Conservation (phyloP, 2,888 invertebrate species). For the Graphium colonna region DNA sequence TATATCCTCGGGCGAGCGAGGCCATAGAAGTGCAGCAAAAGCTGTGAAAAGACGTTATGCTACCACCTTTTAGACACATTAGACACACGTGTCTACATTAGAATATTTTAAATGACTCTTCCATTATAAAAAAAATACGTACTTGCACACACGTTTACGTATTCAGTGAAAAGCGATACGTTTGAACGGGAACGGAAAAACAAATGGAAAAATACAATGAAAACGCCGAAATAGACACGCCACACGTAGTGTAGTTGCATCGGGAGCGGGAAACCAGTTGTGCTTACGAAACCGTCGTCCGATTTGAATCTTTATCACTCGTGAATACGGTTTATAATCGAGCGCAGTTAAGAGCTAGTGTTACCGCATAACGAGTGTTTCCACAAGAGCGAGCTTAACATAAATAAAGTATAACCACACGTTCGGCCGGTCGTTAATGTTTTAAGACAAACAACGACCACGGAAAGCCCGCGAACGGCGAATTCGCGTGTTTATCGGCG, state of each 20-base stretch:
- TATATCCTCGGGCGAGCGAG: too few species aligned
- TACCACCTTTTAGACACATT: too few species aligned
- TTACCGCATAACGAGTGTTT: background rate
- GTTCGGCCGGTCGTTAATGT: slow-evolving; percentile 16
- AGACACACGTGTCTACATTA: too few species aligned
- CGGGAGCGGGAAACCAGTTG: background rate
- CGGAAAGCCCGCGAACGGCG: slow-evolving; percentile 29
- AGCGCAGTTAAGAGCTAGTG: background rate
- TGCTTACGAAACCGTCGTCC: background rate
- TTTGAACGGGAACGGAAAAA: background rate
- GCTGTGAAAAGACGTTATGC: too few species aligned
- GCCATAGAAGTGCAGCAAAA: too few species aligned
- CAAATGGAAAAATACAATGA: background rate
- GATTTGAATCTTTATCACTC: background rate
- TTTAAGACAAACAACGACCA: slow-evolving; percentile 10
- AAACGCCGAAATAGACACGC: background rate
- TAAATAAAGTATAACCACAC: slow-evolving; percentile 2
- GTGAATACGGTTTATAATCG: background rate
- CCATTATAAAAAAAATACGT: too few species aligned
- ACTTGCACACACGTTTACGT: too few species aligned
- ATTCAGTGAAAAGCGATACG: too few species aligned
- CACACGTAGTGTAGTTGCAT: background rate
- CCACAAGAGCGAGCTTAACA: background rate
- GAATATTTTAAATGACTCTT: too few species aligned
- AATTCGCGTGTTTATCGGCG: slow-evolving; percentile 42